Conservation (phyloP, 2,888 invertebrate species). For the Xestia sexstrigata region DNA sequence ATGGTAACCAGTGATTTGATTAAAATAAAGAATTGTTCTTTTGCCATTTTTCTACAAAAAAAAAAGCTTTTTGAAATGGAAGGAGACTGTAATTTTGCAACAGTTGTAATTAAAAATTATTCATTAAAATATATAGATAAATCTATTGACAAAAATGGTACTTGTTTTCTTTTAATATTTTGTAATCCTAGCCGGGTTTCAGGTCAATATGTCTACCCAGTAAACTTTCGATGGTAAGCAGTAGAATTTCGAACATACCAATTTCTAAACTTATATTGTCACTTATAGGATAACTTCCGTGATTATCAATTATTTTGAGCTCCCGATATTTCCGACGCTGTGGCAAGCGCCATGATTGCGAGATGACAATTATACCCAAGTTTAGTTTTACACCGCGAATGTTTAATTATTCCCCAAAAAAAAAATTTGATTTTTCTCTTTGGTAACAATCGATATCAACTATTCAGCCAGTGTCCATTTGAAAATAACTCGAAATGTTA, state of each 20-base stretch:
- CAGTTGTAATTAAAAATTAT: constrained; percentile 89
- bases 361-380: no score
- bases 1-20: constrained; percentile 77
- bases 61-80: constrained; percentile 79
- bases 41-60: constrained; percentile 84
- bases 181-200: neutral
- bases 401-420: neutral
- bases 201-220: neutral
- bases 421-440: neutral
- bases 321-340: no score
- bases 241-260: neutral
- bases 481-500: neutral
- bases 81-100: constrained; percentile 85
- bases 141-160: constrained; percentile 88
- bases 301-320: no score
- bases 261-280: neutral
- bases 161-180: constrained; percentile 74
- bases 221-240: neutral
- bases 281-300: no score
- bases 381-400: no score
- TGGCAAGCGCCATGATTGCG: no score
- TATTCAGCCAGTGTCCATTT: neutral
- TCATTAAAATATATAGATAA: constrained; percentile 91
- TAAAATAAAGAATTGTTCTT: constrained; percentile 82
- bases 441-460: neutral